These are phyloP conservation scores for Tragelaphus strepsiceros DNA, from an alignment of 2,113 vertebrate species.

Conservation along the genomic window DNA sequence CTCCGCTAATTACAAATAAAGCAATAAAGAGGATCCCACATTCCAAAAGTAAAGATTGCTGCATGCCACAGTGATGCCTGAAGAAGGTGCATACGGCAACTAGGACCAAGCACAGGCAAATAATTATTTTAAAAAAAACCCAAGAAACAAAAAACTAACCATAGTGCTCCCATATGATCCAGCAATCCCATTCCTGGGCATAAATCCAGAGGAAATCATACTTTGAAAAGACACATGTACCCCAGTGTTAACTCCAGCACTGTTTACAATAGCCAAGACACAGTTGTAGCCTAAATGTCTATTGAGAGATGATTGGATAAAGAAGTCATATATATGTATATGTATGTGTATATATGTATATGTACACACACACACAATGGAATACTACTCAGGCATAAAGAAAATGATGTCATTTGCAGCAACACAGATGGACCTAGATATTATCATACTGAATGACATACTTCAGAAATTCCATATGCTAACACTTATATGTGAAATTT, in stretches of 20 bases:
- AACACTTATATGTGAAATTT: neutral
- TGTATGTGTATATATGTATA: neutral
- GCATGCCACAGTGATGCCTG: neutral
- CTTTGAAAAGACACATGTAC: neutral
- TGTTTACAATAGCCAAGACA: neutral
- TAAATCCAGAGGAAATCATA: neutral
- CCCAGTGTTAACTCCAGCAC: neutral
- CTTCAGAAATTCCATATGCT: neutral
- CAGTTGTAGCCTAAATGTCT: neutral
- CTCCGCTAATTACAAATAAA: neutral
- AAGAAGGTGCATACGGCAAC: neutral
- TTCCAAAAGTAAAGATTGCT: neutral
- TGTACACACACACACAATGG: neutral
- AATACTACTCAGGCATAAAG: neutral
- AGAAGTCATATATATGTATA: neutral
- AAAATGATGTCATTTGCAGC: neutral
- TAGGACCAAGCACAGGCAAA: neutral
- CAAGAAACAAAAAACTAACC: neutral
- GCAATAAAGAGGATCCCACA: neutral
- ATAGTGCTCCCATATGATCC: neutral
- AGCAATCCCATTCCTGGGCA: neutral
- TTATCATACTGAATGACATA: neutral
- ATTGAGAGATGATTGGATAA: neutral
- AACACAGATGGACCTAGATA: neutral
- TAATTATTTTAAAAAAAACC: neutral